These are phyloP conservation scores for Baronia brevicornis DNA, from an alignment of 2,888 invertebrate species.

Conservation along the genomic window DNA sequence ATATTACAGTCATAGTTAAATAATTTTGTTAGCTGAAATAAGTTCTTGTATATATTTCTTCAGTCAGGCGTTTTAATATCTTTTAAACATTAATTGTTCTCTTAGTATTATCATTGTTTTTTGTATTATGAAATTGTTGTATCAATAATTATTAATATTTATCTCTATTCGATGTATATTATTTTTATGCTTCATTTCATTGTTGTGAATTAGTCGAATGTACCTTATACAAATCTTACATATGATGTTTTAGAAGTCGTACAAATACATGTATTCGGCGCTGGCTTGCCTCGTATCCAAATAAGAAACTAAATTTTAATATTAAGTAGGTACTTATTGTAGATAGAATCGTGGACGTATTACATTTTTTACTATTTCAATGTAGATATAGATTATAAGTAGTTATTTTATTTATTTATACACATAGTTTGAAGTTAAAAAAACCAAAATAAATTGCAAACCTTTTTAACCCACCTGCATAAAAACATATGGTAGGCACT, in stretches of 20 bases:
- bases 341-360: conserved; percentile 13
- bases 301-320: conserved; percentile 26
- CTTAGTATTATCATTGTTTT: conserved; percentile 71
- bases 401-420: conserved; percentile 16
- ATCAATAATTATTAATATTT: conserved; percentile 46
- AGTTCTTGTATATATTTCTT: conserved; percentile 66
- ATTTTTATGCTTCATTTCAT: conserved; percentile 40
- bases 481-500: conserved; percentile 1
- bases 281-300: conserved; percentile 41
- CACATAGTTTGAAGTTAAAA: conserved; percentile 6
- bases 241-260: conserved; percentile 29
- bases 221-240: conserved; percentile 39
- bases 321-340: conserved; percentile 21
- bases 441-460: conserved; percentile 3
- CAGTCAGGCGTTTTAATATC: conserved; percentile 58
- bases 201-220: conserved; percentile 50
- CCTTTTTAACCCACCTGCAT: conserved; percentile 16
- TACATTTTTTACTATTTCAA: conserved; percentile 9
- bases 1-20: conserved; percentile 74
- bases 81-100: conserved; percentile 49
- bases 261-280: conserved; percentile 36
- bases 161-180: conserved; percentile 69
- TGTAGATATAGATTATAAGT: conserved; percentile 17
- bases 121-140: conserved; percentile 66
- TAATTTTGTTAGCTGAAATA: conserved; percentile 63